phyloP scores from a whole-genome alignment of 2,797 vertebrate species.

The Echeneis naucrates region DNA sequence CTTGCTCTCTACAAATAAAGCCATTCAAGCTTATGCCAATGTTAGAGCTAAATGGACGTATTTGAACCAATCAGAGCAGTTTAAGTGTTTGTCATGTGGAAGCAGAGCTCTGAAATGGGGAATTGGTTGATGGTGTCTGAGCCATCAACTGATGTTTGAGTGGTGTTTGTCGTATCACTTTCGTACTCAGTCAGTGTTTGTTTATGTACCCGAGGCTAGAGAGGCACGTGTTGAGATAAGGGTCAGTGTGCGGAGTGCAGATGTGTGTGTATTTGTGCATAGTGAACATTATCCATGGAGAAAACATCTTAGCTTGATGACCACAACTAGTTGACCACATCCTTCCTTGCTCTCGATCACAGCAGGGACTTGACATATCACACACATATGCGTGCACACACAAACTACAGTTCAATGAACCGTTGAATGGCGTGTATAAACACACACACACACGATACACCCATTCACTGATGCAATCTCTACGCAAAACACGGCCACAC shows the following conservation, averaged over 20 bases:
- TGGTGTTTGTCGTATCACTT: constrained; percentile 63
- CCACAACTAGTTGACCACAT: constrained; percentile 60
- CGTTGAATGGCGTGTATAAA: constrained; percentile 63
- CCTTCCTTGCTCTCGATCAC: constrained; percentile 56
- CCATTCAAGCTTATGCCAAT: constrained; percentile 43
- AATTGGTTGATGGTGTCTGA: constrained; percentile 20
- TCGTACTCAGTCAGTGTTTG: constrained; percentile 68
- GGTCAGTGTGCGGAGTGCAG: constrained; percentile 46
- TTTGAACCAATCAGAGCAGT: constrained; percentile 54
- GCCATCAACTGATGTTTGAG: constrained; percentile 35
- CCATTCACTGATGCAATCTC: constrained; percentile 58
- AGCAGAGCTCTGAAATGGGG: constrained; percentile 44
- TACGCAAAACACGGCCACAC: constrained; percentile 67
- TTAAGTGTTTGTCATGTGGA: constrained; percentile 54
- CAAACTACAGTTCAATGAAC: constrained; percentile 53
- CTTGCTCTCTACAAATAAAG: constrained; percentile 65
- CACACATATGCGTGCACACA: constrained; percentile 10
- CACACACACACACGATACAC: constrained; percentile 42
- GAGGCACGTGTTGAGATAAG: constrained; percentile 59
- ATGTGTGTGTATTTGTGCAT: constrained; percentile 23
- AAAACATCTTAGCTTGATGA: constrained; percentile 28
- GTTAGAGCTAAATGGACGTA: constrained; percentile 60
- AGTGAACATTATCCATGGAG: constrained; percentile 44
- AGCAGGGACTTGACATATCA: constrained; percentile 49
- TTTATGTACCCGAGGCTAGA: constrained; percentile 60